phyloP scores from a whole-genome alignment of 2,113 vertebrate species.

The Neotoma lepida region DNA sequence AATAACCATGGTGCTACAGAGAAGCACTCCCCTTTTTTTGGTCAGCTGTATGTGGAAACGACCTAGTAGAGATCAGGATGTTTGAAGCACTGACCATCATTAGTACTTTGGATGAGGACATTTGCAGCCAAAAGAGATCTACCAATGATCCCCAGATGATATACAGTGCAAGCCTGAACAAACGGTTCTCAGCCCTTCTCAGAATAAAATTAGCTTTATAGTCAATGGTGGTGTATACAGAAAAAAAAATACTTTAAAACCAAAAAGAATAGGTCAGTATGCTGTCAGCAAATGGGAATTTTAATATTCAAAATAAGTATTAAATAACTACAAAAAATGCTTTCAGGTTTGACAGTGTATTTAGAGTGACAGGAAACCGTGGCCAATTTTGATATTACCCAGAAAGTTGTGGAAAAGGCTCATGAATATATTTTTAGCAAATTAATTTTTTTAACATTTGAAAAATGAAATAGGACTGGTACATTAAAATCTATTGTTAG shows the following conservation, averaged over 20 bases:
- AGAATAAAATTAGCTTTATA: constrained; percentile 2
- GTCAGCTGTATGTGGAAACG: not conserved
- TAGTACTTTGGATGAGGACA: not conserved
- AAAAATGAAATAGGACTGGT: constrained; percentile 67
- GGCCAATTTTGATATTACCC: constrained; percentile 41
- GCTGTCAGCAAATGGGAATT: constrained; percentile 15
- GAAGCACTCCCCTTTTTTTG: not conserved
- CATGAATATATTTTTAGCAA: constrained; percentile 63
- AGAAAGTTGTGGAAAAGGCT: constrained; percentile 33
- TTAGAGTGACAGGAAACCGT: not conserved
- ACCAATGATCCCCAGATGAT: not conserved
- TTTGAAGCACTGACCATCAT: not conserved
- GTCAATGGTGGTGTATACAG: not conserved
- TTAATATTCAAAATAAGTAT: constrained; percentile 66
- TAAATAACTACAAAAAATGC: constrained; percentile 24
- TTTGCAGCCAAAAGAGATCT: not conserved
- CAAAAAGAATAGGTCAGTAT: constrained; percentile 33
- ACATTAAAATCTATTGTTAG: constrained; percentile 75
- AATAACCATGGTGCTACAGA: not conserved
- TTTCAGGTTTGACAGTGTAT: not conserved
- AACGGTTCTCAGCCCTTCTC: not conserved
- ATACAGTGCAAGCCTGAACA: not conserved
- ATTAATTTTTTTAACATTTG: constrained; percentile 34
- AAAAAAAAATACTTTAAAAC: constrained; percentile 17
- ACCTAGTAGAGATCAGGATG: not conserved